Evolutionary conservation across 2,888 invertebrate genomes (phyloP).

Genomic region (Ennomos quercinarius): DNA sequence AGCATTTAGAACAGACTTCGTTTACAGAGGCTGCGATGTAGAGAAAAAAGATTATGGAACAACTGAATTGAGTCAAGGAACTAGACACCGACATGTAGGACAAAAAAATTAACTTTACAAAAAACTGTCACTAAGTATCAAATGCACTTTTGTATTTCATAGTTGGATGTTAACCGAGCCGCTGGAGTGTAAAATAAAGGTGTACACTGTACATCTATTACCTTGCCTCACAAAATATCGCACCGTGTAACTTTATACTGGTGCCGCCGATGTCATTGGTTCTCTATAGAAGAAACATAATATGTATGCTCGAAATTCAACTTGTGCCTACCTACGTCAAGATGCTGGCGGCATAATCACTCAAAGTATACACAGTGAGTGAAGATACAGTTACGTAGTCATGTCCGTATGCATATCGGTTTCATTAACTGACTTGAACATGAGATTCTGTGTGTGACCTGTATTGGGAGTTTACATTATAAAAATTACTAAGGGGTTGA

Average conservation of each 20-base stretch:
- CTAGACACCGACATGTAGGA: slow-evolving; percentile 46
- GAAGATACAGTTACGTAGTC: slow-evolving; percentile 58
- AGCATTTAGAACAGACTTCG: neutral
- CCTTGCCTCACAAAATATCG: slow-evolving; percentile 70
- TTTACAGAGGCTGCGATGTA: too few species aligned
- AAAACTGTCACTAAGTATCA: slow-evolving; percentile 72
- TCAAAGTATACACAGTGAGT: slow-evolving; percentile 52
- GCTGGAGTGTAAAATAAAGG: slow-evolving; percentile 65
- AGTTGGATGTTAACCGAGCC: slow-evolving; percentile 66
- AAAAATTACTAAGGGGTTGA: too few species aligned
- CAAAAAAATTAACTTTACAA: slow-evolving; percentile 55
- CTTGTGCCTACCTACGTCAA: slow-evolving; percentile 47
- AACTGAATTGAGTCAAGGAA: slow-evolving; percentile 51
- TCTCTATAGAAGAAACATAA: slow-evolving; percentile 70
- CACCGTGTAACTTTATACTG: slow-evolving; percentile 75
- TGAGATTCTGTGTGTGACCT: too few species aligned
- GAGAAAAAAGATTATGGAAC: slow-evolving; percentile 7
- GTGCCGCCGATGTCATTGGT: slow-evolving; percentile 75
- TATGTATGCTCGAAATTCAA: slow-evolving; percentile 57
- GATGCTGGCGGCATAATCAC: slow-evolving; percentile 58
- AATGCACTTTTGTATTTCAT: slow-evolving; percentile 67
- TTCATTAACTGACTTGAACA: too few species aligned
- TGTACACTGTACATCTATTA: slow-evolving; percentile 75
- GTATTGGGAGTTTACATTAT: too few species aligned
- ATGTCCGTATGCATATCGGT: slow-evolving; percentile 24